These are phyloP conservation scores for Hydra vulgaris DNA, from an alignment of 30 jellyfish, hydroid and myxozoan species.

Conservation along the genomic window DNA sequence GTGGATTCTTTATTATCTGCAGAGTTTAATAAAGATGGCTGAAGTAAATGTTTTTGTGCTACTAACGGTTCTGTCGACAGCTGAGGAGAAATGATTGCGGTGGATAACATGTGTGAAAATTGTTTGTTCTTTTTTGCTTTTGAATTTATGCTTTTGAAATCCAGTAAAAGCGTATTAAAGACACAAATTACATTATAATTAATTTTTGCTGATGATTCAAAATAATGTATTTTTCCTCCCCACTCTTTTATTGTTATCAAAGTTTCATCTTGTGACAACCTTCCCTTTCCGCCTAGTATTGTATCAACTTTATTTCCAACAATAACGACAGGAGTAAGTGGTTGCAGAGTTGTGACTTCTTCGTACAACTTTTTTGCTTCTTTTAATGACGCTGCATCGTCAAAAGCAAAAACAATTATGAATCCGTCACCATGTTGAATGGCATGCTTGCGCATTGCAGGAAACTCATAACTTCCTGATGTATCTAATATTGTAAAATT, in stretches of 20 bases:
- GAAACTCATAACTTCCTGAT: constrained; percentile 90
- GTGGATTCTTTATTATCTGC: not conserved
- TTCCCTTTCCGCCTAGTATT: constrained; percentile 31
- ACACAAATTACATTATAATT: constrained; percentile 54
- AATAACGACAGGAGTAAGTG: constrained; percentile 56
- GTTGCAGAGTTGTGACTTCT: constrained; percentile 32
- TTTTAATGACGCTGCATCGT: constrained; percentile 49
- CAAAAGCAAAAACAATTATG: constrained; percentile 59
- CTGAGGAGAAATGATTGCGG: no score
- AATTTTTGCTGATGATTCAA: constrained; percentile 86
- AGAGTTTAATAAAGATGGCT: not conserved
- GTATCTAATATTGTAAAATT: constrained; percentile 75
- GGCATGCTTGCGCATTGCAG: constrained; percentile 91
- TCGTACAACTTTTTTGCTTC: constrained; percentile 71
- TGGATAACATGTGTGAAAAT: no score
- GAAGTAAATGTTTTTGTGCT: not conserved
- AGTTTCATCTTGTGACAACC: constrained; percentile 25
- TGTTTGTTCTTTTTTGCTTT: not conserved
- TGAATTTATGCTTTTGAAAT: constrained; percentile 30
- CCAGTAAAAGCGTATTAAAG: constrained; percentile 39
- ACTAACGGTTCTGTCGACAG: not conserved
- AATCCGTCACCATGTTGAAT: constrained; percentile 80
- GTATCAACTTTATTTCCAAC: constrained; percentile 75
- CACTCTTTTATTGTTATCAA: constrained; percentile 23
- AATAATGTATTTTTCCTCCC: constrained; percentile 33